Evolutionary conservation across 2,113 vertebrate genomes (phyloP).

Genomic region (Bubo blakistoni): DNA sequence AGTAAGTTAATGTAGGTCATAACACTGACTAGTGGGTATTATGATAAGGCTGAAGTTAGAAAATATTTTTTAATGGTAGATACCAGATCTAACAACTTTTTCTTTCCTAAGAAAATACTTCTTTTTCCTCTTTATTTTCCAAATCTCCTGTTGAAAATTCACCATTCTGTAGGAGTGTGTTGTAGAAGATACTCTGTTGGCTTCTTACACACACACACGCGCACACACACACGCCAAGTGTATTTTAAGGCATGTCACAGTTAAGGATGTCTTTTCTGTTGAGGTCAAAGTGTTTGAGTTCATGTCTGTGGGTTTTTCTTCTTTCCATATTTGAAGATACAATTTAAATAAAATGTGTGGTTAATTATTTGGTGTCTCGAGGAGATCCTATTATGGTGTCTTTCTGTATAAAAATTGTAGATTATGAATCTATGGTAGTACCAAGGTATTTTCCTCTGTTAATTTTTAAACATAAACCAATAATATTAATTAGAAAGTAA

Average conservation of each 20-base stretch:
- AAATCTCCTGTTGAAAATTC: not conserved
- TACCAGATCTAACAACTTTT: not conserved
- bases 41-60: not conserved
- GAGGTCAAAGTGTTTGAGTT: not conserved
- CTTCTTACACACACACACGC: not conserved
- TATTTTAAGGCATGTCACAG: not conserved
- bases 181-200: not conserved
- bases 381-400: not conserved
- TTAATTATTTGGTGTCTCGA: not conserved
- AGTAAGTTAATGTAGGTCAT: not conserved
- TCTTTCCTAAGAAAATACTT: not conserved
- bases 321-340: not conserved
- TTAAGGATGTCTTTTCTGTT: not conserved
- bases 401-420: not conserved
- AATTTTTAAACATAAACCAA: not conserved
- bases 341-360: not conserved
- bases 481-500: not conserved
- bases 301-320: not conserved
- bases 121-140: not conserved
- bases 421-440: not conserved
- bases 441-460: not conserved
- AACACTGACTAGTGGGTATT: not conserved
- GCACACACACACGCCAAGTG: accelerated
- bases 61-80: not conserved
- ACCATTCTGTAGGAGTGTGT: not conserved